Evolutionary conservation across 2,113 vertebrate genomes (phyloP).

Genomic region (Sarotherodon lohbergeri): DNA sequence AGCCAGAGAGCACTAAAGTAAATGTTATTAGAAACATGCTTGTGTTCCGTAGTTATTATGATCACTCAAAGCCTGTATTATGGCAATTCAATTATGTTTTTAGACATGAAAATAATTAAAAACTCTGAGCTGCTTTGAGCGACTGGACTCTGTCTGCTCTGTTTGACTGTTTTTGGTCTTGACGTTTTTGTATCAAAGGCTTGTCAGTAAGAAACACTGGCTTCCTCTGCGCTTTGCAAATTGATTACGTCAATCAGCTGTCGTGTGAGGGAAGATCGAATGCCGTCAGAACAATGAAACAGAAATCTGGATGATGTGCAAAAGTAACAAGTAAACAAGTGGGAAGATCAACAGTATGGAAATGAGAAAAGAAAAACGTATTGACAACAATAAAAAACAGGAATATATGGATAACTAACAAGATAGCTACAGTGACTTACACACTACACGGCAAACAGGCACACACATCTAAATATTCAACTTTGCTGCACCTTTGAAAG

Average conservation of each 20-base stretch:
- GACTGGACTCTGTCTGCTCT: slow-evolving; percentile 16
- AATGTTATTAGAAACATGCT: not conserved
- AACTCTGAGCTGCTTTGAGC: not conserved
- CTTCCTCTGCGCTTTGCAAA: slow-evolving; percentile 22
- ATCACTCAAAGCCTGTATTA: not conserved
- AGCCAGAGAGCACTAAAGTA: not conserved
- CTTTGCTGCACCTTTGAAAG: slow-evolving; percentile 12
- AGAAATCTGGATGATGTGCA: not conserved
- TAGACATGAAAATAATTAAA: not conserved
- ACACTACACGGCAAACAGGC: not conserved
- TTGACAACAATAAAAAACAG: not conserved
- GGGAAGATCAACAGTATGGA: not conserved
- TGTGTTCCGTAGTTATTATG: not conserved
- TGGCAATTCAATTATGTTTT: not conserved
- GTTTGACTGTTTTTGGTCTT: slow-evolving; percentile 17
- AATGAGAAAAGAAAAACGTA: not conserved
- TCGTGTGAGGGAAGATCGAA: slow-evolving; percentile 10
- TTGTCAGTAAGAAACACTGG: slow-evolving; percentile 6
- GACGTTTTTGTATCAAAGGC: slow-evolving; percentile 22
- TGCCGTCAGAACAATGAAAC: not conserved
- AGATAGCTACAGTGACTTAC: not conserved
- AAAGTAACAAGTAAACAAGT: not conserved
- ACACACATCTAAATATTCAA: not conserved
- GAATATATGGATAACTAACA: not conserved
- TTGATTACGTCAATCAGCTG: slow-evolving; percentile 41